These are phyloP conservation scores for Apogon hyalosoma DNA, from an alignment of 2,797 vertebrate species.

Conservation along the genomic window DNA sequence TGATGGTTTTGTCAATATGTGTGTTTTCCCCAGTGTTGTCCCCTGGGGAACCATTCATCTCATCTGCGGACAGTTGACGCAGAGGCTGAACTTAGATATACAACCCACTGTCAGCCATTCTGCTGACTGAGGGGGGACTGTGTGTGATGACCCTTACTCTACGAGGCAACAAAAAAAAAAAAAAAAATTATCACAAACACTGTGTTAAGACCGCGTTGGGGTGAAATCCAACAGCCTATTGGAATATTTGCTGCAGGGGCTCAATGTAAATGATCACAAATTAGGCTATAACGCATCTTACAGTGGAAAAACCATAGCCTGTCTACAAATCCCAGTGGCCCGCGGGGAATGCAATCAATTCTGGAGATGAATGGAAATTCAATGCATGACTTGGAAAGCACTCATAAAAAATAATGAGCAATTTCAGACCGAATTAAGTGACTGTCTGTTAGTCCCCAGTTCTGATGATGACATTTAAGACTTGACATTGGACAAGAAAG, in stretches of 20 bases:
- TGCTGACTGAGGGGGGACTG: constrained; percentile 48
- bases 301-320: not conserved
- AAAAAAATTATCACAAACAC: constrained; percentile 1
- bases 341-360: constrained; percentile 40
- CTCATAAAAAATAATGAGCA: constrained; percentile 55
- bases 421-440: constrained; percentile 43
- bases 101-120: constrained; percentile 39
- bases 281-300: constrained; percentile 32
- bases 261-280: constrained; percentile 28
- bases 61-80: constrained; percentile 46
- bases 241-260: constrained; percentile 28
- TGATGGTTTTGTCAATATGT: constrained; percentile 44
- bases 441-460: constrained; percentile 18
- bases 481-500: constrained; percentile 3
- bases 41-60: constrained; percentile 45
- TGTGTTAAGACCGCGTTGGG: not conserved
- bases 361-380: constrained; percentile 54
- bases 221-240: not conserved
- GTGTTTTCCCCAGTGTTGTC: constrained; percentile 28
- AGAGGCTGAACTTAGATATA: constrained; percentile 49
- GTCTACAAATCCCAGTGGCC: constrained; percentile 32
- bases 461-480: constrained; percentile 17
- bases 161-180: constrained; percentile 28
- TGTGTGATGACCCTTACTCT: constrained; percentile 47
- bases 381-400: constrained; percentile 58